Conservation (phyloP, 1,140 invertebrate genomes). For the Samia ricini region DNA sequence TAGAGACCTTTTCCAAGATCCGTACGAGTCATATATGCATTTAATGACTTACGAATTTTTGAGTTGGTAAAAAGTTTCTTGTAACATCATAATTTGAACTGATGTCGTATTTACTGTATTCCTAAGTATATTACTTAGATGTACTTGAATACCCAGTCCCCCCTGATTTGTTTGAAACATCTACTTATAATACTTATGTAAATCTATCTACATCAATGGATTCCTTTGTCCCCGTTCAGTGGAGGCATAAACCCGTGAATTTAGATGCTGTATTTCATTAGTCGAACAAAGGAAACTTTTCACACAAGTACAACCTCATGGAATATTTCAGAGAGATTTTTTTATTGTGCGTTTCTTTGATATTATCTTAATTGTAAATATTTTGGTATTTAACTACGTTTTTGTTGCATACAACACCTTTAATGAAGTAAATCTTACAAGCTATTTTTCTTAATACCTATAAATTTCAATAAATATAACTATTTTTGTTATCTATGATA, state of each 20-base stretch:
- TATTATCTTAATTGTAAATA: neutral
- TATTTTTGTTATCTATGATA: too few relatives aligned
- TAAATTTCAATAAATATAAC: neutral
- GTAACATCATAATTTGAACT: neutral
- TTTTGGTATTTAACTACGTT: neutral
- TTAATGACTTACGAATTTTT: too few relatives aligned
- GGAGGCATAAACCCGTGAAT: constrained; percentile 1
- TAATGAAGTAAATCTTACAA: neutral
- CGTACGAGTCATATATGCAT: too few relatives aligned
- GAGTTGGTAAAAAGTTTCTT: neutral
- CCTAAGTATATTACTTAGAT: neutral
- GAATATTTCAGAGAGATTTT: neutral
- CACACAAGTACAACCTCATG: neutral
- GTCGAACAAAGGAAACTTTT: constrained; percentile 19
- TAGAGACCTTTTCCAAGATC: too few relatives aligned
- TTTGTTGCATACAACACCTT: neutral
- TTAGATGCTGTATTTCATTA: constrained; percentile 14
- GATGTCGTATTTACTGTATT: neutral
- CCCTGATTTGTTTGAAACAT: constrained; percentile 1
- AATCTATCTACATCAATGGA: neutral
- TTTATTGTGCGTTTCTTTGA: neutral
- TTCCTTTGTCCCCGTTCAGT: constrained; percentile 2
- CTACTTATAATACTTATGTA: neutral
- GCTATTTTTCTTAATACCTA: neutral
- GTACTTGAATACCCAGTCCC: neutral